Evolutionary conservation across 2,113 vertebrate species (phyloP).

Genomic region (Fregata magnificens): DNA sequence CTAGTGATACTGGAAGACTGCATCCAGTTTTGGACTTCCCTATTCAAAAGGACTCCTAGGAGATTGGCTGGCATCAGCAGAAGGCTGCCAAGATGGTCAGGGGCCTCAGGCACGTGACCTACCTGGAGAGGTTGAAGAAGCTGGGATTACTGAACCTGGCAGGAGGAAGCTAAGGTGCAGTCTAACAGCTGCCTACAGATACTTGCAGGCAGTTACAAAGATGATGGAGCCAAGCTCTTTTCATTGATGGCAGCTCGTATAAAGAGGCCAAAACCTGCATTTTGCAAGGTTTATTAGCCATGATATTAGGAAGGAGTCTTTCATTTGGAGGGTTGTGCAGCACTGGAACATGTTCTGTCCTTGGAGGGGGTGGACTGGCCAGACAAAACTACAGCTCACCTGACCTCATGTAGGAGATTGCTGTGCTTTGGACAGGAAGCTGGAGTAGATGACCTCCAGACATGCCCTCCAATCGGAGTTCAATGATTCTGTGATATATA

Average conservation of each 20-base stretch:
- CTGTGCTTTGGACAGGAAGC: background rate
- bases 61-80: background rate
- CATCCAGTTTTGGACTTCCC: background rate
- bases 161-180: background rate
- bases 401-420: background rate
- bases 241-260: background rate
- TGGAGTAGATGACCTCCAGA: background rate
- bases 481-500: background rate
- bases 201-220: background rate
- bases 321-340: background rate
- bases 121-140: fast-evolving
- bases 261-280: background rate
- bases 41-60: background rate
- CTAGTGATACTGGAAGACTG: background rate
- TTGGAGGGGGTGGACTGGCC: background rate
- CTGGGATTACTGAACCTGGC: background rate
- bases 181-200: too few relatives aligned
- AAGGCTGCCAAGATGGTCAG: background rate
- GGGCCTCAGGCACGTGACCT: background rate
- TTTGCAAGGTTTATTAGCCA: background rate
- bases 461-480: background rate
- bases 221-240: background rate
- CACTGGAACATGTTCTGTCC: background rate
- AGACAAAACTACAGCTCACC: background rate
- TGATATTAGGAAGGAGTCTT: background rate